These are phyloP conservation scores for Drosophila ustulata DNA, from an alignment of 2,888 invertebrate genomes.

Conservation along the genomic window DNA sequence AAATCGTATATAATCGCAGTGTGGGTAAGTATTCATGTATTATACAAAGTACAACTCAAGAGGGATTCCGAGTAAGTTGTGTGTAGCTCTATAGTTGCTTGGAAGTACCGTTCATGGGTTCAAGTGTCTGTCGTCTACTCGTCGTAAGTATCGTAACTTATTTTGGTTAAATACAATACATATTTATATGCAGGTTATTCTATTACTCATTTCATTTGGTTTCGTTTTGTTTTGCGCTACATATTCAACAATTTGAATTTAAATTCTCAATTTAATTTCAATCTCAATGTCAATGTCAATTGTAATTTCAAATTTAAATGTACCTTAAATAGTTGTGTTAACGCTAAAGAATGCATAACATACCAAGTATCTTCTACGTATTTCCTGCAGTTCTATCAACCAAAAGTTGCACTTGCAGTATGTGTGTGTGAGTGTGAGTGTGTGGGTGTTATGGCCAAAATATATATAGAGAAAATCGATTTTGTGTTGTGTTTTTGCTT, in stretches of 20 bases:
- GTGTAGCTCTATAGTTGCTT: conserved; percentile 77
- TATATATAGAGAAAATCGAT: conserved; percentile 52
- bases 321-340: conserved; percentile 70
- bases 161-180: conserved; percentile 58
- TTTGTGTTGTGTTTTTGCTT: conserved; percentile 51
- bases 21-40: conserved; percentile 11
- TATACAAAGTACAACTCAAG: conserved; percentile 18
- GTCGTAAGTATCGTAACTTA: conserved; percentile 58
- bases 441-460: conserved; percentile 40
- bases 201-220: conserved; percentile 26
- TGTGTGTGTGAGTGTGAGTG: conserved; percentile 16
- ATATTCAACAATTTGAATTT: conserved; percentile 74
- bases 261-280: conserved; percentile 49
- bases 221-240: conserved; percentile 54
- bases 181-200: conserved; percentile 31
- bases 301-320: conserved; percentile 52
- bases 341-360: conserved; percentile 71
- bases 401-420: conserved; percentile 25
- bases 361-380: conserved; percentile 37
- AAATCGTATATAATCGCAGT: background rate
- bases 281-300: conserved; percentile 39
- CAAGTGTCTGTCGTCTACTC: conserved; percentile 10
- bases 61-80: conserved; percentile 26
- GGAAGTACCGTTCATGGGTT: conserved; percentile 68
- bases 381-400: conserved; percentile 33